phyloP scores from a whole-genome alignment of 2,113 vertebrate species.

The Ophthalmolycus amberensis region DNA sequence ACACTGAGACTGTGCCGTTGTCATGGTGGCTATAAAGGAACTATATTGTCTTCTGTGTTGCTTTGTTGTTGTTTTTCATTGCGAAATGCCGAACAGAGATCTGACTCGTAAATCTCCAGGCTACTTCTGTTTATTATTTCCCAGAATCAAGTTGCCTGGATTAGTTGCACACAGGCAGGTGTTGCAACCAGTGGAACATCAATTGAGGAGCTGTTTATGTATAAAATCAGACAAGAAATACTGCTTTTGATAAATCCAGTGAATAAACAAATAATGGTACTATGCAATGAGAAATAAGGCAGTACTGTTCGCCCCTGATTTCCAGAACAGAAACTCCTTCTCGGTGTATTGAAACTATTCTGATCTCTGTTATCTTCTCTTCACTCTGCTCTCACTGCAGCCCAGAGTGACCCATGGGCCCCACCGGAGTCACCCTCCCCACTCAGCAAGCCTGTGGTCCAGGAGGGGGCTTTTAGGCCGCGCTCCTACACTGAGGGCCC shows the following conservation, averaged over 20 bases:
- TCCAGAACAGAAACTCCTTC: not conserved
- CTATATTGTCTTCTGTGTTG: not conserved
- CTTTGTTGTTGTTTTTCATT: constrained; percentile 4
- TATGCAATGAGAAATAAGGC: not conserved
- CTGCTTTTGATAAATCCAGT: not conserved
- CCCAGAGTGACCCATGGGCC: not conserved
- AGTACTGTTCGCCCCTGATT: not conserved
- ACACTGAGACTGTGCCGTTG: not conserved
- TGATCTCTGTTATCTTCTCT: not conserved
- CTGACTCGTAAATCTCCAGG: not conserved
- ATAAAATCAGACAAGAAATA: not conserved
- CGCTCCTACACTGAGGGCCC: constrained; percentile 39
- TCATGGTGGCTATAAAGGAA: not conserved
- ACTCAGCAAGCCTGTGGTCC: constrained; percentile 41
- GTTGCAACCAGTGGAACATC: not conserved
- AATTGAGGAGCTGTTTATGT: not conserved
- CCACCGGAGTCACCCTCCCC: constrained; percentile 19
- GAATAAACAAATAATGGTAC: not conserved
- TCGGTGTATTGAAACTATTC: not conserved
- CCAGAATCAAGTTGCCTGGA: not conserved
- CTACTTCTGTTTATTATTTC: not conserved
- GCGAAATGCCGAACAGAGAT: not conserved
- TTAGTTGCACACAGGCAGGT: not conserved
- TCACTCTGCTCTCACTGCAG: not conserved
- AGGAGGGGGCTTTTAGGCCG: constrained; percentile 73